Base-by-base conservation (phyloP, 2,797 vertebrate species). In the Thalassophryne amazonica region DNA sequence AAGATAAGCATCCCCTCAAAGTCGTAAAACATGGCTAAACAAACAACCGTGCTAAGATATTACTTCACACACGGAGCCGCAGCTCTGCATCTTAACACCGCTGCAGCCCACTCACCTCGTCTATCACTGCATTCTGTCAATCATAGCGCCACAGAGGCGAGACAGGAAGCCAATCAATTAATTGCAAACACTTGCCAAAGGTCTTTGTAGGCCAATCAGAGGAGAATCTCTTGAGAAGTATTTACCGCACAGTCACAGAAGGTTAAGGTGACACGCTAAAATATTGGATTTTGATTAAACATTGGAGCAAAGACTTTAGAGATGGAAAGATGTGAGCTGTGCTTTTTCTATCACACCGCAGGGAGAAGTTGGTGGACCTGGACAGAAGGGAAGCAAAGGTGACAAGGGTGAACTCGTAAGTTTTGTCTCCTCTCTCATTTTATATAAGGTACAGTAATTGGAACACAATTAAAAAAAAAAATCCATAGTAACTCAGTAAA, bases 281-380 rank as follows among this genome's bases (percentile, higher is more conserved):
- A 73, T 69, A 63, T 71, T 69, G 60, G 43, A 58, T 49, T 71
- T 51, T 22, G 53, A 55, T 67, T 67, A 64, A 69, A 65, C 34
- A 53, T 31, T n/a, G 13, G 41, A 35, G 51, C 22, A 43, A n/a
- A 42, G 19, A 58, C 21, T 53, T 47, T 59, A 33, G 22, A 52
- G 27, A 42, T 27, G 9, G 28, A 55, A 34, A 63, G 43, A 43
- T 68, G 46, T 73, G 78, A 84, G n/a, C 67, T 63, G 11, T 62
- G 75, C 57, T 69, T 36, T 81, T 69, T 78, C 69, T 79, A 51
- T 86, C 78, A 41, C 63, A 19, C 63, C 72, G 69, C 62, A 99
- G 97, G 97, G 97, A 81, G 97, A 99, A 91, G 97, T 99, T 45
- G 97, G 97, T 35, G 97, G 96, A 77, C 93, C 97, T 0, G 97